A percentile compares a stretch with the other conserved stretches of the same genome.
Evolutionary conservation across 2,113 vertebrate genomes (phyloP).

Genomic region (Hydrolagus affinis): DNA sequence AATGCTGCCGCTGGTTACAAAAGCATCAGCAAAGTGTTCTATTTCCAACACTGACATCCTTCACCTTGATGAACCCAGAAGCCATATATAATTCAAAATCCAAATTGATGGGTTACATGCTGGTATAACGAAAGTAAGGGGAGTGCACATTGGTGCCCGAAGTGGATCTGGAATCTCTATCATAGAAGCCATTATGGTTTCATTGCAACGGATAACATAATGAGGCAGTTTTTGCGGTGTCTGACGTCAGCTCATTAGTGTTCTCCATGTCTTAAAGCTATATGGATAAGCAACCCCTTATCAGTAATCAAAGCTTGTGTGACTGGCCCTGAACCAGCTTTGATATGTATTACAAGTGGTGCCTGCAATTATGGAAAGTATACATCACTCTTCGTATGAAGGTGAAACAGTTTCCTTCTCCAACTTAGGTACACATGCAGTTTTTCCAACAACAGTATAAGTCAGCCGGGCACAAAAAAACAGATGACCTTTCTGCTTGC

Average conservation of each 20-base stretch:
- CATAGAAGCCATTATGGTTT: background rate
- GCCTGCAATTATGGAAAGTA: background rate
- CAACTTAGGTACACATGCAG: background rate
- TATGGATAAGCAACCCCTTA: background rate
- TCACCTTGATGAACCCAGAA: background rate
- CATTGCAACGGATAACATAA: conserved; percentile 7
- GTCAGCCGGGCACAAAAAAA: background rate
- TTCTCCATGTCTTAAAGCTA: background rate
- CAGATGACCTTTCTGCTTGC: background rate
- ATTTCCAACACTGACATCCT: background rate
- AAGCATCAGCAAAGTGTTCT: background rate
- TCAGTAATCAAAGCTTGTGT: background rate
- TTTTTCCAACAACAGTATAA: background rate
- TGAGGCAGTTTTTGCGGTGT: background rate
- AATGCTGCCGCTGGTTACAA: too few relatives aligned
- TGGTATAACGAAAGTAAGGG: background rate
- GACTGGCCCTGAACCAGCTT: too few relatives aligned
- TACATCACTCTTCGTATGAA: background rate
- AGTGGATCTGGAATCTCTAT: background rate
- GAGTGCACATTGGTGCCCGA: background rate
- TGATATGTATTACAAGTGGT: background rate
- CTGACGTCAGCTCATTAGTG: background rate
- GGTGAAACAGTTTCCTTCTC: background rate
- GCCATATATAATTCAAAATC: background rate
- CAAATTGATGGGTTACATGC: background rate